Evolutionary conservation across 2,797 vertebrate genomes (phyloP).

Genomic region (Lutjanus campechanus): DNA sequence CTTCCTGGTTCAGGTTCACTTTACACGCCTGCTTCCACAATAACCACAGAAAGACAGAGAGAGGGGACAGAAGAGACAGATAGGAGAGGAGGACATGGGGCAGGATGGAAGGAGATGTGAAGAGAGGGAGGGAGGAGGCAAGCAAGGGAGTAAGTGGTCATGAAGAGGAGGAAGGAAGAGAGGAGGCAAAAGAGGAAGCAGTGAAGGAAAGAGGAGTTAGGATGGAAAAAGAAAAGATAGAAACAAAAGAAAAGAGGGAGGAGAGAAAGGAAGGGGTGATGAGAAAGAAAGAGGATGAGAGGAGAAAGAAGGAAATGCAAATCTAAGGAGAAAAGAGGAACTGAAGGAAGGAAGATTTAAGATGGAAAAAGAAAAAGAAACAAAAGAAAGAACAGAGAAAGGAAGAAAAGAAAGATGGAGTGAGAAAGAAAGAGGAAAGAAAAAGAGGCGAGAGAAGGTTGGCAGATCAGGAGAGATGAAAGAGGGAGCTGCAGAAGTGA

Average conservation of each 20-base stretch:
- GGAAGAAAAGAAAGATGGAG: neutral
- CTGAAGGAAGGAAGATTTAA: too few relatives aligned
- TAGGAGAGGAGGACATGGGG: neutral
- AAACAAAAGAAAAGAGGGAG: too few relatives aligned
- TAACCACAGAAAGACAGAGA: constrained; percentile 15
- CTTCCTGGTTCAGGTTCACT: constrained; percentile 52
- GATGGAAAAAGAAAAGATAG: too few relatives aligned
- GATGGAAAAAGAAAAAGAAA: neutral
- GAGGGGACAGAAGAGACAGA: too few relatives aligned
- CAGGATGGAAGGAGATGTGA: neutral
- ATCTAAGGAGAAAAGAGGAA: neutral
- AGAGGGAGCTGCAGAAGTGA: neutral
- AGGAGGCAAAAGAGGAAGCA: neutral
- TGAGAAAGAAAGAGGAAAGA: neutral
- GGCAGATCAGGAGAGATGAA: neutral
- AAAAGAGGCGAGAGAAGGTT: neutral
- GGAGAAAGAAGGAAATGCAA: neutral
- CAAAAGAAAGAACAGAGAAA: neutral
- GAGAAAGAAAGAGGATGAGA: neutral
- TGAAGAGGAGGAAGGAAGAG: too few relatives aligned
- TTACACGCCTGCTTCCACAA: constrained; percentile 40
- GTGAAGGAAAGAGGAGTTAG: neutral
- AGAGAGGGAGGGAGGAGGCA: neutral
- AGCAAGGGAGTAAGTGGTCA: neutral
- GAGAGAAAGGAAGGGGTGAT: too few relatives aligned